Conservation (phyloP, 2,113 vertebrate genomes). For the Scomber colias region DNA sequence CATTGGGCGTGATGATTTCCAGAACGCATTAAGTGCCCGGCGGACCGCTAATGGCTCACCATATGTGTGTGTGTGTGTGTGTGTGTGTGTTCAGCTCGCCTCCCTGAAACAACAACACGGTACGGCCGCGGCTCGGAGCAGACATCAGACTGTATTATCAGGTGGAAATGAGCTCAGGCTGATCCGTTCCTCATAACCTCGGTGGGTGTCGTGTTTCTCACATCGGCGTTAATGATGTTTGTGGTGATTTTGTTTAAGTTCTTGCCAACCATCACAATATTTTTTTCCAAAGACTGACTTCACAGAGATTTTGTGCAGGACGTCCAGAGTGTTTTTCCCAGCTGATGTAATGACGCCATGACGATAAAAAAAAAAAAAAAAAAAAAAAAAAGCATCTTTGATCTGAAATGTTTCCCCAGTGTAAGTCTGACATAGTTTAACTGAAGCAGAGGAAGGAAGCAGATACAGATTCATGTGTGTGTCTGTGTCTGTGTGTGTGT, state of each 20-base stretch:
- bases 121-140: neutral
- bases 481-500: too few relatives aligned
- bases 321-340: neutral
- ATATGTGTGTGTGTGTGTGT: neutral
- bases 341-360: neutral
- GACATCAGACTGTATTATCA: neutral
- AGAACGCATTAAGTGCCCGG: conserved; percentile 34
- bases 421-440: neutral
- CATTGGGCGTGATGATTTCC: conserved; percentile 56
- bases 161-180: conserved; percentile 22
- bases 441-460: neutral
- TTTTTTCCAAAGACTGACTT: too few relatives aligned
- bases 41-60: conserved; percentile 31
- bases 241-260: neutral
- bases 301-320: too few relatives aligned
- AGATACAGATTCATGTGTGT: neutral
- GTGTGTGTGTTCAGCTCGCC: conserved; percentile 29
- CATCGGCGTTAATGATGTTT: neutral
- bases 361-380: neutral
- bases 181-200: neutral
- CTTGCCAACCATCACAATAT: neutral
- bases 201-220: neutral
- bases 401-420: neutral
- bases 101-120: conserved; percentile 43
- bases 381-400: neutral